These are phyloP conservation scores for Holothuria glaberrima DNA, from an alignment of 35 echinoderm and acorn worm genomes.

Conservation along the genomic window DNA sequence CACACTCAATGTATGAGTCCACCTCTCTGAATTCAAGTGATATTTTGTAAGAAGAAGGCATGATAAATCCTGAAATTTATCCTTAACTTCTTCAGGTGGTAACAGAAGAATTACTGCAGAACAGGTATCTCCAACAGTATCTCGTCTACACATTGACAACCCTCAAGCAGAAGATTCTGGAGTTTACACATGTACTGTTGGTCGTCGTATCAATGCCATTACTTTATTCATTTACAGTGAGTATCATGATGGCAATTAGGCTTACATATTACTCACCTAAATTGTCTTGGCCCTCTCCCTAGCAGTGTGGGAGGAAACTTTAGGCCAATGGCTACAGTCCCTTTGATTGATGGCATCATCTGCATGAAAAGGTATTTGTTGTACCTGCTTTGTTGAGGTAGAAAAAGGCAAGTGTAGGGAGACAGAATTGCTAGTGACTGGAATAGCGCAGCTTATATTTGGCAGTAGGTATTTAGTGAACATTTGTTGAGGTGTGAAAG, in stretches of 20 bases:
- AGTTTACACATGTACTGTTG: constrained; percentile 76
- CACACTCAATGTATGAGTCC: too few relatives aligned
- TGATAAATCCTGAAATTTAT: constrained; percentile 9
- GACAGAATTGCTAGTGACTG: too few relatives aligned
- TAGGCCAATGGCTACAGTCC: not conserved
- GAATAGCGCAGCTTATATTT: too few relatives aligned
- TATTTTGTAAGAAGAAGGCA: too few relatives aligned
- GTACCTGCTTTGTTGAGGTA: too few relatives aligned
- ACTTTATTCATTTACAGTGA: constrained; percentile 82
- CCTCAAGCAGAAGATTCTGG: constrained; percentile 77
- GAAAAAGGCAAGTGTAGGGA: too few relatives aligned
- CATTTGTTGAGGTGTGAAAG: too few relatives aligned
- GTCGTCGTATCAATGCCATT: constrained; percentile 66
- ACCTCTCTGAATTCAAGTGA: too few relatives aligned
- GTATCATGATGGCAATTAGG: constrained; percentile 25
- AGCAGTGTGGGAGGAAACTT: not conserved
- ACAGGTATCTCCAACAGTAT: constrained; percentile 65
- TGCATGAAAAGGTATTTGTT: too few relatives aligned
- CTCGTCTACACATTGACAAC: constrained; percentile 72
- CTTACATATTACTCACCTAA: not conserved
- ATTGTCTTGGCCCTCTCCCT: not conserved
- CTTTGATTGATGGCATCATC: too few relatives aligned
- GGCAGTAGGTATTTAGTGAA: too few relatives aligned
- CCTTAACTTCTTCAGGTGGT: not conserved
- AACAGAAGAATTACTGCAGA: constrained; percentile 33